Percentiles rank a stretch among this genome's conserved stretches.
Conservation (phyloP, 2,113 vertebrate genomes). For the Rhipidura dahli region DNA sequence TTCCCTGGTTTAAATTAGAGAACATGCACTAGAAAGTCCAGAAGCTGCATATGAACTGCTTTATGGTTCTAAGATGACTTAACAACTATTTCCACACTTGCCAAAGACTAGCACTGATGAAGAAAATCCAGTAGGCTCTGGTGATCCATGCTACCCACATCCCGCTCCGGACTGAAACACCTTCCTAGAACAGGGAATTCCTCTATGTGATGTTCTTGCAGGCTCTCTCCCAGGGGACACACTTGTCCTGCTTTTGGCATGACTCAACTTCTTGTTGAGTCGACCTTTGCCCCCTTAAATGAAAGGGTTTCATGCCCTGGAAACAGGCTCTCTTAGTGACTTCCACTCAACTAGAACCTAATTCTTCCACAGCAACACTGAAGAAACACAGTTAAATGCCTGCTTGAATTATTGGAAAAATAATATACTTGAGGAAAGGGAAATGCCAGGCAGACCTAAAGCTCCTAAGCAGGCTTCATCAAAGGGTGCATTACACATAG, state of each 20-base stretch:
- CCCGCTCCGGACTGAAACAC: neutral
- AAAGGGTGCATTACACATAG: slow-evolving; percentile 15
- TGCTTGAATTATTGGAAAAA: slow-evolving; percentile 20
- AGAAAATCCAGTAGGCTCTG: neutral
- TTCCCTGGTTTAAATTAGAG: slow-evolving; percentile 6
- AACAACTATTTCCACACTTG: neutral
- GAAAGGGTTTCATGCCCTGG: slow-evolving; percentile 60
- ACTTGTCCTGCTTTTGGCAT: slow-evolving; percentile 55
- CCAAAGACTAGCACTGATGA: neutral
- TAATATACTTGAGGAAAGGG: slow-evolving; percentile 2
- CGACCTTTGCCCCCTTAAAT: slow-evolving; percentile 39
- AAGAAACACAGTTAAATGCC: slow-evolving; percentile 1
- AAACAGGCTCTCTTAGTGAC: slow-evolving; percentile 38
- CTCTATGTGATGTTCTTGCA: neutral
- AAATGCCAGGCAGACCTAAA: neutral
- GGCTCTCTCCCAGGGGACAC: neutral
- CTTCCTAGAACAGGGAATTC: neutral
- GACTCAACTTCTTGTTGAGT: slow-evolving; percentile 58
- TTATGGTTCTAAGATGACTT: neutral
- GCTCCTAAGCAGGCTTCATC: slow-evolving; percentile 27
- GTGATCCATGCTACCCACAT: neutral
- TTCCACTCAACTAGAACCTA: slow-evolving; percentile 45
- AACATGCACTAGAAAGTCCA: neutral
- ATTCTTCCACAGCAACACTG: neutral
- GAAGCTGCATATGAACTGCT: neutral